phyloP scores from a whole-genome alignment of 37 sponge, comb jelly and placozoan genomes.

The Amphimedon queenslandica region DNA sequence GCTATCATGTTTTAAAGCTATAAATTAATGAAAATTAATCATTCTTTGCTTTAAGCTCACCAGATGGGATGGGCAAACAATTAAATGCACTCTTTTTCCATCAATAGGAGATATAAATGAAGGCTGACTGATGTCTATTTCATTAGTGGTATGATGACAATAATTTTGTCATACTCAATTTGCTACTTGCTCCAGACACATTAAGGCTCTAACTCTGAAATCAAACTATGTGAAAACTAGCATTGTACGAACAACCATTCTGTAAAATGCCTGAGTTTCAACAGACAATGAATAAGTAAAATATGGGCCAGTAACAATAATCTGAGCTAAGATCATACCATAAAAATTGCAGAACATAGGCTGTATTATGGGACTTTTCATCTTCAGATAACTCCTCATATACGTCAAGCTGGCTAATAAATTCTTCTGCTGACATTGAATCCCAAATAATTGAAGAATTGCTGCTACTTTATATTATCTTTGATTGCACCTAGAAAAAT shows the following conservation, averaged over 20 bases:
- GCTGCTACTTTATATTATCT: conserved; percentile 5
- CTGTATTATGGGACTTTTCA: conserved; percentile 3
- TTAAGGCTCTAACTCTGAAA: conserved; percentile 8
- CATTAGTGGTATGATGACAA: not conserved
- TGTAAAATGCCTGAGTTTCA: not conserved
- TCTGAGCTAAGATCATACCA: conserved; percentile 20
- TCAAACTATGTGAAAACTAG: conserved; percentile 11
- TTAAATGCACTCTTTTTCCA: conserved; percentile 5
- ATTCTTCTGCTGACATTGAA: conserved; percentile 15
- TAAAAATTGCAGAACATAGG: conserved; percentile 19
- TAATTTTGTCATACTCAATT: not conserved
- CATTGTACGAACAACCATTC: conserved; percentile 2
- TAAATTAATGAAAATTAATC: not conserved
- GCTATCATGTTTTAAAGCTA: conserved; percentile 14
- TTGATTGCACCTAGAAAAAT: not conserved
- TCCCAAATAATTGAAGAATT: not conserved
- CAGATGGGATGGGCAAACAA: conserved; percentile 12
- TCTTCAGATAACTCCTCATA: not conserved
- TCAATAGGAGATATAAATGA: conserved; percentile 1
- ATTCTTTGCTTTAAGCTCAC: too few relatives aligned
- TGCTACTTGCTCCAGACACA: conserved; percentile 18
- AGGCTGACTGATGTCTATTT: too few relatives aligned
- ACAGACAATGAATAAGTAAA: not conserved
- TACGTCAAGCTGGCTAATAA: conserved; percentile 11
- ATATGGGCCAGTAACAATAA: conserved; percentile 19